A percentile compares a stretch with the other conserved stretches of the same genome.
Evolutionary conservation across 2,113 vertebrate species (phyloP).

Genomic region (Phalacrocorax pelagicus): DNA sequence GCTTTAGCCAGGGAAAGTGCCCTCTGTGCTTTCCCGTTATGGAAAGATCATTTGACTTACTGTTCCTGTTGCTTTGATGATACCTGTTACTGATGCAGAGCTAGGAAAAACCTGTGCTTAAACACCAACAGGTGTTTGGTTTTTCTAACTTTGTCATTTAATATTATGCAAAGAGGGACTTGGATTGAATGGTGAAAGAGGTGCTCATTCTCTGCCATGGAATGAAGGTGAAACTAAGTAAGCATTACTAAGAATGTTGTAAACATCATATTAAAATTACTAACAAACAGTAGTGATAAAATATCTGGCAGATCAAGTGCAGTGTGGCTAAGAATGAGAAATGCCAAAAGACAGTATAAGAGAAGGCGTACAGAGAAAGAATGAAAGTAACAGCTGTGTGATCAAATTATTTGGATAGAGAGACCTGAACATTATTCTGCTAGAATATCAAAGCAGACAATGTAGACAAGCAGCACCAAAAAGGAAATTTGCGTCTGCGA

Average conservation of each 20-base stretch:
- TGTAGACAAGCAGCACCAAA: background rate
- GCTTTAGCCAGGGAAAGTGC: background rate
- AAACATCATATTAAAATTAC: background rate
- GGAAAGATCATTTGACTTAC: background rate
- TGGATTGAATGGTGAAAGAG: background rate
- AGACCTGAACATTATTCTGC: background rate
- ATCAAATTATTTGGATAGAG: background rate
- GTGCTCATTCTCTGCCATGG: background rate
- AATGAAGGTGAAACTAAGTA: background rate
- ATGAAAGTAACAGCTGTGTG: background rate
- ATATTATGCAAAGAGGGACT: background rate
- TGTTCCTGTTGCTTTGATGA: background rate
- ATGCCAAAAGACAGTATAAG: background rate
- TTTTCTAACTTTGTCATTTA: background rate
- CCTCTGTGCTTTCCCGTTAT: background rate
- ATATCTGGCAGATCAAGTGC: background rate
- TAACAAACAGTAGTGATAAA: background rate
- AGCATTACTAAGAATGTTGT: background rate
- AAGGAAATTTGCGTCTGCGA: background rate
- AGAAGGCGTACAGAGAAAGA: background rate
- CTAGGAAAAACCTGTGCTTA: background rate
- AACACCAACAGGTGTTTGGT: background rate
- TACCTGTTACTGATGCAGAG: background rate
- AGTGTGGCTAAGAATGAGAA: background rate
- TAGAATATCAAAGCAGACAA: conserved; percentile 9